phyloP scores from a whole-genome alignment of 53 echinoderm and acorn worm genomes.

The Holothuria scabra region DNA sequence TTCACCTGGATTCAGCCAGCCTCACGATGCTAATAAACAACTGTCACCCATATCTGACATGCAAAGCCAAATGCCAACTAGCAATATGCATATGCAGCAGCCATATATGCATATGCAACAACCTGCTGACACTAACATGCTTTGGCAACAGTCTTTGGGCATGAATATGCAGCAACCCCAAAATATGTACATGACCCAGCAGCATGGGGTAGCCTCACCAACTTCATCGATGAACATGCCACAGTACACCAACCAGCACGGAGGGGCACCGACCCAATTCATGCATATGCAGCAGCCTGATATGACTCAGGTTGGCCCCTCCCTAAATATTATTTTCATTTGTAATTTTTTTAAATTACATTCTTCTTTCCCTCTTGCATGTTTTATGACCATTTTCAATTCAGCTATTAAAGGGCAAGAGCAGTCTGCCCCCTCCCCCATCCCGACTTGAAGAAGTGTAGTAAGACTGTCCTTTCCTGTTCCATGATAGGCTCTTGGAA shows the following conservation, averaged over 20 bases:
- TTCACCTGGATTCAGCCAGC: neutral
- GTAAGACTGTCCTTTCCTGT: too few species aligned
- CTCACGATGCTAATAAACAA: constrained; percentile 10
- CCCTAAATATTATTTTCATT: neutral
- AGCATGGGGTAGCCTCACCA: neutral
- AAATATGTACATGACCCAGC: constrained; percentile 15
- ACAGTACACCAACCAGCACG: constrained; percentile 18
- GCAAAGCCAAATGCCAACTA: constrained; percentile 15
- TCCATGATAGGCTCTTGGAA: too few species aligned
- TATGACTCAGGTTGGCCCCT: constrained; percentile 35
- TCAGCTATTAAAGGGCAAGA: too few species aligned
- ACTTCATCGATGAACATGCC: constrained; percentile 12
- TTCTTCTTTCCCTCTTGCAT: too few species aligned
- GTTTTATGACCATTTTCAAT: too few species aligned
- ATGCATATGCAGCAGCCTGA: constrained; percentile 38
- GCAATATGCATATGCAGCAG: constrained; percentile 30
- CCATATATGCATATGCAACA: constrained; percentile 37
- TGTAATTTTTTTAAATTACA: too few species aligned
- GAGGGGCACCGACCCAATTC: constrained; percentile 3
- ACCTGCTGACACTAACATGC: constrained; percentile 4
- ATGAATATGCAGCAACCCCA: neutral
- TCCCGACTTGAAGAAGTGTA: too few species aligned
- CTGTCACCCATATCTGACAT: constrained; percentile 6
- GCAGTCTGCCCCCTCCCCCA: too few species aligned
- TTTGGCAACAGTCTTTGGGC: constrained; percentile 4